Evolutionary conservation across 2,888 invertebrate genomes (phyloP).

Genomic region (Polyommatus iphigenia): DNA sequence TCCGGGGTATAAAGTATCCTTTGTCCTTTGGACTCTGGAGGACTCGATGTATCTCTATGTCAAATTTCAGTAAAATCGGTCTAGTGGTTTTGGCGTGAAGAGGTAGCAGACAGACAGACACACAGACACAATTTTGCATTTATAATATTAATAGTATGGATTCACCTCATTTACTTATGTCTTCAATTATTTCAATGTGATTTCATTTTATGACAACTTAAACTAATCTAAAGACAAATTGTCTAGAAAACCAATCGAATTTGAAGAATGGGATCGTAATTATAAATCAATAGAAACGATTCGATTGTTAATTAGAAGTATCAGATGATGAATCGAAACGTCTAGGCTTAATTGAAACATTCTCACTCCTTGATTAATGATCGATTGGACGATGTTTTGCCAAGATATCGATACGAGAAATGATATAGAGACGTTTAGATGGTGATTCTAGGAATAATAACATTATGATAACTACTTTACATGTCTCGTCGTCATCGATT

Average conservation of each 20-base stretch:
- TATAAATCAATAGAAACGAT: conserved; percentile 32
- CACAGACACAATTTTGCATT: too few species aligned
- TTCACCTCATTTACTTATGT: too few species aligned
- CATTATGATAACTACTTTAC: too few species aligned
- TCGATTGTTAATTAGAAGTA: conserved; percentile 36
- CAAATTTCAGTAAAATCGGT: too few species aligned
- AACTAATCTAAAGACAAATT: conserved; percentile 4
- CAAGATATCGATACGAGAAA: background rate
- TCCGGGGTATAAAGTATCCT: too few species aligned
- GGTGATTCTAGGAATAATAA: background rate
- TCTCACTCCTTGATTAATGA: conserved; percentile 1
- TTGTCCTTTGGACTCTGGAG: too few species aligned
- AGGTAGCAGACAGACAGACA: too few species aligned
- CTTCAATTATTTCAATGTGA: too few species aligned
- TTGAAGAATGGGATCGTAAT: background rate
- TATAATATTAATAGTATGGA: too few species aligned
- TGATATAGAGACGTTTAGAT: background rate
- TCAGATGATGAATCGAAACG: conserved; percentile 12
- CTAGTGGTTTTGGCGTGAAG: too few species aligned
- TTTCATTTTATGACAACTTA: background rate
- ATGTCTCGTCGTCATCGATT: too few species aligned
- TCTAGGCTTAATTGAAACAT: conserved; percentile 5
- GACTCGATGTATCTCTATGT: too few species aligned
- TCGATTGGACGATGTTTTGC: conserved; percentile 3
- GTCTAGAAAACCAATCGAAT: background rate